Base-by-base conservation (phyloP, 1,140 invertebrate species). In the Druon quercuslanigerum region DNA sequence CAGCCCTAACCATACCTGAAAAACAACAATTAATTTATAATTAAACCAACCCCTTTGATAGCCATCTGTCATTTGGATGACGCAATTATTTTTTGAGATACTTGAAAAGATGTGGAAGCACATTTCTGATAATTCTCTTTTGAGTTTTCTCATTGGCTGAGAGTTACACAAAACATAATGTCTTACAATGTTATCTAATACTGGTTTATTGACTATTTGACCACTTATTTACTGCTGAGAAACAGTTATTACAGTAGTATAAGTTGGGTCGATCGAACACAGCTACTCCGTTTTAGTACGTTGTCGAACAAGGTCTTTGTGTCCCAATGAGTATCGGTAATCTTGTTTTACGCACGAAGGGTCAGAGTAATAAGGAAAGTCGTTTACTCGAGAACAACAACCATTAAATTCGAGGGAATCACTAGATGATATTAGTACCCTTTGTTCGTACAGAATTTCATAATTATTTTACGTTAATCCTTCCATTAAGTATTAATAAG, bases 161-260 rank as follows among this genome's bases (percentile, higher is more conserved):
- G 25, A 33, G 25, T 33, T 33, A 5, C 3, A 33, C 54, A 75
- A 82, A 80, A 83, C 75, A 79, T 76, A 77, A 46, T 51, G 3
- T 13, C 56, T 73, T 60, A 70, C 77, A 83, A 80, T 83, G 75
- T 76, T 78, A 72, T 75, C 76, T 76, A 60, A 71, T 60, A 46
- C 76, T 74, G 54, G 3, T 56, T 54, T 46, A 46, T 46, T 46
- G 40, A 46, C 40, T 46, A 11, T 46, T 46, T 46, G 40, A 11
- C 9, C 40, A 46, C 40, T 46, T 46, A 46, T 46, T 46, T 5
- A 33, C 25, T 46, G 40, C 11, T 9, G 25, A 33, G 60, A 66
- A 66, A 33, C 20, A 40, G 60, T 66, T 66, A 66, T 66, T 40
- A 13, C 12, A 66, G 60, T 9, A 66, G 57, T 66, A 66, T 33